Base-by-base conservation (phyloP, 2,113 vertebrate species). In the Mola mola region DNA sequence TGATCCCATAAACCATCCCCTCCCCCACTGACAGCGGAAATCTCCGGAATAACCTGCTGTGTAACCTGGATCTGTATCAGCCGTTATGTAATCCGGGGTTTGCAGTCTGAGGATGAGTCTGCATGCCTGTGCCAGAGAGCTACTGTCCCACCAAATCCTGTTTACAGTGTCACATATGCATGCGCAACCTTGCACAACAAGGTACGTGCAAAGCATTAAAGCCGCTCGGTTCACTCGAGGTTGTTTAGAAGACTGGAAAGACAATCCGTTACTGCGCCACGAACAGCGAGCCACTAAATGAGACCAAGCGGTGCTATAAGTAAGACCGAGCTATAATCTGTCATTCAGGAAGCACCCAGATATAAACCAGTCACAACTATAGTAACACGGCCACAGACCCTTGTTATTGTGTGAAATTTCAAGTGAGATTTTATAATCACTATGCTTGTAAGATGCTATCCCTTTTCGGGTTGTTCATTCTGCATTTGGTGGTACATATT, bases 1-100 rank as follows among this genome's bases (percentile, higher is more conserved):
- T 49, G 28, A 26, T 41, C 9, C 51, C n/a, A 17, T 21, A 22
- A 37, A 47, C 13, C 5, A 25, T 11, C 58, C 57, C 61, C 26
- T 60, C 72, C 79, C 73, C 66, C 63, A 40, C 63, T 36, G n/a
- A 41, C 65, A 72, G 67, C 26, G 52, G 60, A 86, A 83, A 86
- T 69, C 85, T 64, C 51, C 61, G 67, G 55, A 68, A 62, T 48
- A 79, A 78, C 84, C 74, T 84, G 75, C 73, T 69, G 64, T 48
- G 73, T 33, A 79, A 77, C 75, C 60, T 79, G 63, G 70, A 83
- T 82, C 76, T 64, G 74, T 56, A 75, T 89, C 81, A 85, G 75
- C 75, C 16, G 22, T 87, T 85, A 87, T 51, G 50, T 81, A 85
- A 89, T 66, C 71, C 75, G 70, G 62, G 66, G 44, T 76, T 51